These are phyloP conservation scores for Antheraea pernyi DNA, from an alignment of 1,140 invertebrate species.

Conservation along the genomic window DNA sequence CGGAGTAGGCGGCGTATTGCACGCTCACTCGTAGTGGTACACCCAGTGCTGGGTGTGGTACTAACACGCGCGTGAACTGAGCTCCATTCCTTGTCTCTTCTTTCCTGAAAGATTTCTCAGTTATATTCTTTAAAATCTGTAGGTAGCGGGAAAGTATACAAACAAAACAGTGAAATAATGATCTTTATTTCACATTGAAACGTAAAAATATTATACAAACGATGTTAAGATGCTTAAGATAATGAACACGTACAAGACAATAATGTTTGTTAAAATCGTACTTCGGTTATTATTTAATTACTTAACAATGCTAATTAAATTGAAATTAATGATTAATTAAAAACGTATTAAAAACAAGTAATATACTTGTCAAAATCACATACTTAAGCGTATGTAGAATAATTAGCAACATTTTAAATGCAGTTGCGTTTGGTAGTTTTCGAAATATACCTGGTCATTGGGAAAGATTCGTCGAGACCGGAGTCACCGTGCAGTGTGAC, in stretches of 20 bases:
- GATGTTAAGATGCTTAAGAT: too few relatives aligned
- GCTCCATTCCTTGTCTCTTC: constrained; percentile 10
- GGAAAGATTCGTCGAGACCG: constrained; percentile 92
- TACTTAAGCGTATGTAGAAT: background rate
- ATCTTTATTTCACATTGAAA: too few relatives aligned
- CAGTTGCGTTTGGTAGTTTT: background rate
- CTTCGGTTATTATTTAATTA: background rate
- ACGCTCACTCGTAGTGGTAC: constrained; percentile 86
- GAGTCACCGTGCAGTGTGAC: constrained; percentile 90
- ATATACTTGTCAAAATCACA: background rate
- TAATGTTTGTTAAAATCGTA: too few relatives aligned
- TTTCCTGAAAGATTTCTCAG: constrained; percentile 2
- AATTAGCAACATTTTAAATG: background rate
- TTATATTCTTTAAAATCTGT: too few relatives aligned
- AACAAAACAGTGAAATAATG: too few relatives aligned
- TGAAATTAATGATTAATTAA: too few relatives aligned
- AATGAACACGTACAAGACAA: too few relatives aligned
- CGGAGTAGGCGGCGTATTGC: constrained; percentile 93
- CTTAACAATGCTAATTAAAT: too few relatives aligned
- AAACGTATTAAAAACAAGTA: too few relatives aligned
- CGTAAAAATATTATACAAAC: too few relatives aligned
- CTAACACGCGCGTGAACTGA: constrained; percentile 82
- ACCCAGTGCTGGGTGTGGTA: constrained; percentile 91
- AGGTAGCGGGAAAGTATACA: too few relatives aligned
- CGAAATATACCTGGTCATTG: constrained; percentile 87